Base-by-base conservation (phyloP, 1,140 invertebrate genomes). In the Drosophila tropicalis region DNA sequence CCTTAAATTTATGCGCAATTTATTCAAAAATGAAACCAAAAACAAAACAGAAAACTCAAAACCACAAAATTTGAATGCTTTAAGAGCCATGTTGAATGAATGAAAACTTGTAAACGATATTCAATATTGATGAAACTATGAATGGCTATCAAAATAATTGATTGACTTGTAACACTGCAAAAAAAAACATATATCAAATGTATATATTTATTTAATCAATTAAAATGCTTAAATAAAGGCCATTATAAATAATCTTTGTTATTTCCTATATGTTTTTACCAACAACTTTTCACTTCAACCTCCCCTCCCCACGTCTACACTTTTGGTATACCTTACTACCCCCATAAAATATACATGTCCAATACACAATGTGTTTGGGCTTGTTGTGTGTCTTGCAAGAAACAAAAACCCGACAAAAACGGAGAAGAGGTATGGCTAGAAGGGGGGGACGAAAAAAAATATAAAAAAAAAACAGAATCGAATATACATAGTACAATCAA, bases 401-500 rank as follows among this genome's bases (percentile, higher is more conserved):
- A 58, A 58, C 32, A 34, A 62, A 62, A 40, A 39, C 17, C 15
- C 36, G 39, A 60, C 32, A 60, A 39, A 62, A 62, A 51, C 41
- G 17, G 41, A 22, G 17, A 3, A 19, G 9, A 29, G 29, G 29
- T 29, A 29, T 29, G 22, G 29, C 5, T 5, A 29, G 29, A 3
- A 25, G 3, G 29, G 29, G 29, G 29, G 5, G 29, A 29, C 29
- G 6, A 47, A 9, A 47, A 7, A 47, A 15, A n/a, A n/a, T n/a
- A n/a, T n/a, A n/a, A n/a, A 19, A 9, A 15, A 17, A 6, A 44
- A 44, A 1, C 44, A 9, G 15, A 47, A 51, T 51, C 44, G 44
- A 22, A 66, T 73, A 67, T 32, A 77, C 62, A 76, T 51, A 51
- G 44, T 22, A 51, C 73, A 77, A 77, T 76, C 74, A 76, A 77